phyloP scores from a whole-genome alignment of 2,888 invertebrate species.

The Sinotaia quadrata region DNA sequence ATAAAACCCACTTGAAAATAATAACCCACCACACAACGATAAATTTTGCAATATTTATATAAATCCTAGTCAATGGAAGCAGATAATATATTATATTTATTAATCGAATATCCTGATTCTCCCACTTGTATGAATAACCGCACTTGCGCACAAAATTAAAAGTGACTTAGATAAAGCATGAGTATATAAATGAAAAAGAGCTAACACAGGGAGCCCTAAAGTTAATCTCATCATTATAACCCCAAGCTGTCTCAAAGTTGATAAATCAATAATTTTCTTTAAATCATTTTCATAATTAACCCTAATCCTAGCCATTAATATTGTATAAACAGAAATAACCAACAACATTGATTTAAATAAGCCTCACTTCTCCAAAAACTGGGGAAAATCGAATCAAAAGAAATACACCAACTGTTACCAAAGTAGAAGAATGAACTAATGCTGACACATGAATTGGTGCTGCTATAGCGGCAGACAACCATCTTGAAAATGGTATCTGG shows the following conservation, averaged over 20 bases:
- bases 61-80: slow-evolving; percentile 49
- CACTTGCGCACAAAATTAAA: slow-evolving; percentile 82
- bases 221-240: slow-evolving; percentile 79
- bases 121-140: slow-evolving; percentile 79
- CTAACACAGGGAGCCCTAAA: slow-evolving; percentile 77
- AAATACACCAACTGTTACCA: too few species aligned
- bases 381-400: slow-evolving; percentile 81
- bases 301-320: slow-evolving; percentile 66
- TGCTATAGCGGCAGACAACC: slow-evolving; percentile 83
- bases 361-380: slow-evolving; percentile 72
- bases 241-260: slow-evolving; percentile 84
- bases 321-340: too few species aligned
- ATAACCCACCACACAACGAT: slow-evolving; percentile 58
- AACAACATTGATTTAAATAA: too few species aligned
- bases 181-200: too few species aligned
- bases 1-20: slow-evolving; percentile 65
- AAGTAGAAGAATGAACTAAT: slow-evolving; percentile 85
- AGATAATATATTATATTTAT: slow-evolving; percentile 44
- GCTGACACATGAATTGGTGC: slow-evolving; percentile 85
- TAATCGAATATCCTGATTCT: slow-evolving; percentile 81
- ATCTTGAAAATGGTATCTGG: slow-evolving; percentile 86
- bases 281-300: slow-evolving; percentile 76
- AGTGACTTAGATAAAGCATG: slow-evolving; percentile 85
- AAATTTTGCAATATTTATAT: slow-evolving; percentile 44
- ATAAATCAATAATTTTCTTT: slow-evolving; percentile 85